Evolutionary conservation across 2,113 vertebrate species (phyloP).

Genomic region (Trinectes maculatus): DNA sequence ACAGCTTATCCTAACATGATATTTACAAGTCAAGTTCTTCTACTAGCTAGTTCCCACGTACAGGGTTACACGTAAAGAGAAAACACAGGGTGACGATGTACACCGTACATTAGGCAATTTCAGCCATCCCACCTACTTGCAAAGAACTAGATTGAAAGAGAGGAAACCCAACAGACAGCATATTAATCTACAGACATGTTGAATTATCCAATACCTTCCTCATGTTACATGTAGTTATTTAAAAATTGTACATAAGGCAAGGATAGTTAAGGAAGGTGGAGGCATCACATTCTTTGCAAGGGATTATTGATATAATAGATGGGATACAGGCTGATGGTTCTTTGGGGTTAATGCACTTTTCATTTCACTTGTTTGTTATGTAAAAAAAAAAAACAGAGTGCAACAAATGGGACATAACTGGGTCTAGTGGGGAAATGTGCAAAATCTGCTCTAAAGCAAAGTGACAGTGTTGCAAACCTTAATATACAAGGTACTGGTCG

Average conservation of each 20-base stretch:
- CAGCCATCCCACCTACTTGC: conserved; percentile 62
- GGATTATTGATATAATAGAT: conserved; percentile 52
- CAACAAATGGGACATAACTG: conserved; percentile 85
- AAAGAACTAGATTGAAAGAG: conserved; percentile 55
- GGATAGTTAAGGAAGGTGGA: conserved; percentile 70
- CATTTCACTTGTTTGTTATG: conserved; percentile 58
- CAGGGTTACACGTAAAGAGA: conserved; percentile 83
- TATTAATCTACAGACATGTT: conserved; percentile 37
- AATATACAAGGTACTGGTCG: conserved; percentile 77
- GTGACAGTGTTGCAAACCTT: conserved; percentile 82
- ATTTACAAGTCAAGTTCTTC: conserved; percentile 87
- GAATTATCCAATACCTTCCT: conserved; percentile 40
- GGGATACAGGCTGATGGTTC: conserved; percentile 61
- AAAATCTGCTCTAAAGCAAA: conserved; percentile 93
- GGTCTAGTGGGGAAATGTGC: conserved; percentile 88
- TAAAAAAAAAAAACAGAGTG: conserved; percentile 80
- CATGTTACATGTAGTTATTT: conserved; percentile 28
- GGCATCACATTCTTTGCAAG: conserved; percentile 77
- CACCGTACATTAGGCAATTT: conserved; percentile 64
- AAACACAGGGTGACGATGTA: conserved; percentile 77
- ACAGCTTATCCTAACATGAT: conserved; percentile 88
- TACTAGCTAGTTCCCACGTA: conserved; percentile 66
- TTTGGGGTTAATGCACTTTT: conserved; percentile 84
- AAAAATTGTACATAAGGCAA: conserved; percentile 78
- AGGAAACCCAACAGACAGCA: conserved; percentile 50